Evolutionary conservation across 2,888 invertebrate genomes (phyloP).

Genomic region (Cinara cedri): DNA sequence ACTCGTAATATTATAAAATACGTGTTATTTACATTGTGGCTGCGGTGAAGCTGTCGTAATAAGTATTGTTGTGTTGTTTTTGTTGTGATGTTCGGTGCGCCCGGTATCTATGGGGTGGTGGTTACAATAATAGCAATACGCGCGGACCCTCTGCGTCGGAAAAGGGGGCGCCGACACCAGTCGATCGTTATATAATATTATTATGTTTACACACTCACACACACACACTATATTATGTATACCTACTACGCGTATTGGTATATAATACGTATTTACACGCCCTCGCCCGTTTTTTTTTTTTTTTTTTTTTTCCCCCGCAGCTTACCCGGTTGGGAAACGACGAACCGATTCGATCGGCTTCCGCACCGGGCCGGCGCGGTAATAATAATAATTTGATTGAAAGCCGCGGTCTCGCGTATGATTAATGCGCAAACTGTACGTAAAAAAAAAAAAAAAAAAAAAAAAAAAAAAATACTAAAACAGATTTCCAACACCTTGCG

Average conservation of each 20-base stretch:
- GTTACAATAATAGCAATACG: too few relatives aligned
- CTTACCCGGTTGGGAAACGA: conserved; percentile 19
- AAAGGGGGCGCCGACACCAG: not conserved
- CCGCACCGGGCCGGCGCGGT: conserved; percentile 6
- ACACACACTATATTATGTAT: not conserved
- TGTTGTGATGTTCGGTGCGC: not conserved
- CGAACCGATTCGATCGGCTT: not conserved
- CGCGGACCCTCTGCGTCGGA: not conserved
- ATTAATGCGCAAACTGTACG: not conserved
- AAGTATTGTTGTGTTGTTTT: conserved; percentile 5
- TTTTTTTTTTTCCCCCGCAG: too few relatives aligned
- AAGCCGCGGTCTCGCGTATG: conserved; percentile 16
- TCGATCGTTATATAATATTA: not conserved
- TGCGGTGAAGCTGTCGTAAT: conserved; percentile 45
- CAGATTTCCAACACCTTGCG: conserved; percentile 11
- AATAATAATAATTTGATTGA: conserved; percentile 33
- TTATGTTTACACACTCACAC: too few relatives aligned
- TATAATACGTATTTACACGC: too few relatives aligned
- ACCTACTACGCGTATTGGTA: too few relatives aligned
- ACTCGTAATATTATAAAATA: too few relatives aligned
- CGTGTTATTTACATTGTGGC: too few relatives aligned
- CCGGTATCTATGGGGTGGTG: conserved; percentile 23
- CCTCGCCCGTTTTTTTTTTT: conserved; percentile 27
- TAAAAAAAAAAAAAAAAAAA: too few relatives aligned
- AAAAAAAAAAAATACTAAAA: conserved; percentile 1